Percentiles rank a stretch among this genome's conserved stretches.
Evolutionary conservation across 2,113 vertebrate genomes (phyloP).

Genomic region (Cryptotis parvus): DNA sequence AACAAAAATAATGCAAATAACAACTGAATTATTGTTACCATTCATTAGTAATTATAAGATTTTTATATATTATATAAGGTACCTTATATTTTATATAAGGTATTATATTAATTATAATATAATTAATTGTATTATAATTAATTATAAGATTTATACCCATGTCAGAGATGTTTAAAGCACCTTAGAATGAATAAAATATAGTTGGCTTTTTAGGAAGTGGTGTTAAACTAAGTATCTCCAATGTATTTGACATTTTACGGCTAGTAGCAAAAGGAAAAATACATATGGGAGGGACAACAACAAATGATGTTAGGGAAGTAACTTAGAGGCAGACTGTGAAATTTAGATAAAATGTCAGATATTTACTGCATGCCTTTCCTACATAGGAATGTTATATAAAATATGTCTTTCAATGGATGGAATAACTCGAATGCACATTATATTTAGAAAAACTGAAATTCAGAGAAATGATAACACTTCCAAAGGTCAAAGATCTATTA

Average conservation of each 20-base stretch:
- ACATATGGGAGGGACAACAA: not conserved
- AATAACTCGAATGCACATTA: not conserved
- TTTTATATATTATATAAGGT: too few species aligned
- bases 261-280: not conserved
- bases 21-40: not conserved
- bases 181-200: constrained; percentile 1
- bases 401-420: not conserved
- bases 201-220: not conserved
- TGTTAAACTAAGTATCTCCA: not conserved
- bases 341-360: not conserved
- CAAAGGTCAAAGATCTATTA: not conserved
- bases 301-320: not conserved
- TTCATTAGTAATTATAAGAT: not conserved
- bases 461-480: not conserved
- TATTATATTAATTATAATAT: too few species aligned
- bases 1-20: not conserved
- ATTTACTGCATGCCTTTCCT: not conserved
- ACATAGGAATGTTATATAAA: not conserved
- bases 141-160: not conserved
- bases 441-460: not conserved
- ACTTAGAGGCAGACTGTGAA: not conserved
- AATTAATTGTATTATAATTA: too few species aligned
- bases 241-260: constrained; percentile 5
- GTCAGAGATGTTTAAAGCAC: not conserved
- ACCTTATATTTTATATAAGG: too few species aligned